phyloP scores from a whole-genome alignment of 2,797 vertebrate genomes.

The Artibeus jamaicensis region DNA sequence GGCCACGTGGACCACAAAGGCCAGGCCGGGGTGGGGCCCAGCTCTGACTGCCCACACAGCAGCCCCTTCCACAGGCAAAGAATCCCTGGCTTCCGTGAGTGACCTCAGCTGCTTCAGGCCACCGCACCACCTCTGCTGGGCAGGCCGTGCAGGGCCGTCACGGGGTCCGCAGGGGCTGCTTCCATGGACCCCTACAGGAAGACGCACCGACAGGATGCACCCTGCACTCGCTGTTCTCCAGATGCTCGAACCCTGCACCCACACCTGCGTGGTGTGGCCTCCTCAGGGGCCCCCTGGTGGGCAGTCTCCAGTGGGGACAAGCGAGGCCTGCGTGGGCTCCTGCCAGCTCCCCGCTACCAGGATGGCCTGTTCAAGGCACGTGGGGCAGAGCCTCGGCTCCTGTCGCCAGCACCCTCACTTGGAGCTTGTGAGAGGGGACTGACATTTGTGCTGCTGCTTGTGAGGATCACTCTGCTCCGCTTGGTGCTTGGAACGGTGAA shows the following conservation, averaged over 20 bases:
- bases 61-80: background rate
- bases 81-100: background rate
- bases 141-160: background rate
- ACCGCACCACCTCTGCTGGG: no score
- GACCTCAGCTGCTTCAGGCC: background rate
- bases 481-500: background rate
- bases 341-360: no score
- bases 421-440: background rate
- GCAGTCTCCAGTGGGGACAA: no score
- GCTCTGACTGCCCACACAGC: background rate
- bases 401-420: rapidly evolving
- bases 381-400: background rate
- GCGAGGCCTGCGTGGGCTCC: no score
- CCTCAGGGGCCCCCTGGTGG: background rate
- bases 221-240: background rate
- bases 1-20: background rate
- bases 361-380: no score
- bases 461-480: background rate
- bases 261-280: background rate
- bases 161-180: background rate
- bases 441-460: background rate
- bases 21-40: background rate
- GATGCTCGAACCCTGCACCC: no score
- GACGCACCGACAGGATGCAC: rapidly evolving
- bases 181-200: background rate